Base-by-base conservation (phyloP, 2,797 vertebrate genomes). In the Pagetopsis macropterus region DNA sequence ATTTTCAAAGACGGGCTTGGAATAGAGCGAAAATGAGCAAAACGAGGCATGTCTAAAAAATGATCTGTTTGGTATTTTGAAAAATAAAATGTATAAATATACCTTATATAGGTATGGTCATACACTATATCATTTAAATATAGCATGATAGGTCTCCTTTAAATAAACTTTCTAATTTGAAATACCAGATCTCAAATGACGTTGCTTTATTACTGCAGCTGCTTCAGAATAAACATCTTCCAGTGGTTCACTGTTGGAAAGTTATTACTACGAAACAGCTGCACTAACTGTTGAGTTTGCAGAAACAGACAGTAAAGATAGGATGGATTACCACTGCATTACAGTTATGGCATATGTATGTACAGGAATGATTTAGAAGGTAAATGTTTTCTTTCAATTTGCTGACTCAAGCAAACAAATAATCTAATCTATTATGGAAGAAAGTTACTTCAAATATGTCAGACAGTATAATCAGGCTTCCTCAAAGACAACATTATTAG, bases 331-430 rank as follows among this genome's bases (percentile, higher is more conserved):
- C 9, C 11, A 5, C 16, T 46, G 23, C 11, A n/a, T 43, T 58
- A 21, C 9, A 5, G 19, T 21, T 8, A 27, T 10, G 3, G 45
- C 1, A 8, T 4, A 14, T 10, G 31, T 16, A 17, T 46, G 17
- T 15, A 0, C 0, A 15, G 23, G 16, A 61, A 52, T 44, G 2
- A 46, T 55, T 27, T 31, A 13, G 33, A 40, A 44, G 3, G 11
- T 41, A 64, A 48, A 49, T 27, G 2, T 64, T 43, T 64, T 41
- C n/a, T 31, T 37, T 65, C 10, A 44, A 11, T n/a, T 54, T 51
- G 19, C 33, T 40, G 3, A 50, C n/a, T 63, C 33, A 16, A 65
- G 33, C 33, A 7, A 37, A 37, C 6, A 37, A 15, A 55, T 5
- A 27, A 21, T 3, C 33, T 17, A 6, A 64, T 65, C 21, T 45